These are phyloP conservation scores for Pseudochromis fuscus DNA, from an alignment of 2,797 vertebrate species.

Conservation along the genomic window DNA sequence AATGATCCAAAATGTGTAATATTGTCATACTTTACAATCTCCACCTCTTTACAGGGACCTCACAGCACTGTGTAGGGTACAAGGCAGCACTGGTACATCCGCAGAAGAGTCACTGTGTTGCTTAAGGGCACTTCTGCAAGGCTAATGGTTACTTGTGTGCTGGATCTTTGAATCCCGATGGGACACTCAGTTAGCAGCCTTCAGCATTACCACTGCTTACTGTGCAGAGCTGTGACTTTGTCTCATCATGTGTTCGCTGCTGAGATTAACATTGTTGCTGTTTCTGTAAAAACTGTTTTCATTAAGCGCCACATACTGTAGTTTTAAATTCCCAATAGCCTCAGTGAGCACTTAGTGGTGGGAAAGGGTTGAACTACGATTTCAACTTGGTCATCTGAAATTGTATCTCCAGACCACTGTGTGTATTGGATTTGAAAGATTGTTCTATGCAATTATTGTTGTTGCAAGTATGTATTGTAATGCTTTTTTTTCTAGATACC, in stretches of 20 bases:
- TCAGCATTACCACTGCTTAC: constrained; percentile 32
- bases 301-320: constrained; percentile 59
- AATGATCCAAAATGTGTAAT: constrained; percentile 33
- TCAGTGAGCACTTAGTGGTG: constrained; percentile 72
- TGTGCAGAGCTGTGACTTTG: constrained; percentile 52
- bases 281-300: constrained; percentile 49
- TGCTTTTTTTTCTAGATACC: constrained; percentile 73
- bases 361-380: constrained; percentile 33
- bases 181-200: constrained; percentile 1
- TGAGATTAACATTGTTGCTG: constrained; percentile 30
- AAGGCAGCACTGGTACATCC: constrained; percentile 34
- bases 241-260: constrained; percentile 40
- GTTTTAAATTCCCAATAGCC: constrained; percentile 57
- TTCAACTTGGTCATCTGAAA: constrained; percentile 56
- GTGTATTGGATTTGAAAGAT: constrained; percentile 61
- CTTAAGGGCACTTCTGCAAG: constrained; percentile 30
- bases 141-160: background rate
- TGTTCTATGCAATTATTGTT: constrained; percentile 87
- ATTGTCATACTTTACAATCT: constrained; percentile 22
- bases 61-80: constrained; percentile 32
- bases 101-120: constrained; percentile 15
- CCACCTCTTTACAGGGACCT: constrained; percentile 23
- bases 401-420: constrained; percentile 65
- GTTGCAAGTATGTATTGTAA: constrained; percentile 78
- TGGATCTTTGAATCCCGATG: background rate